Conservation (phyloP, 2,888 invertebrate genomes). For the Trichopria drosophilae region DNA sequence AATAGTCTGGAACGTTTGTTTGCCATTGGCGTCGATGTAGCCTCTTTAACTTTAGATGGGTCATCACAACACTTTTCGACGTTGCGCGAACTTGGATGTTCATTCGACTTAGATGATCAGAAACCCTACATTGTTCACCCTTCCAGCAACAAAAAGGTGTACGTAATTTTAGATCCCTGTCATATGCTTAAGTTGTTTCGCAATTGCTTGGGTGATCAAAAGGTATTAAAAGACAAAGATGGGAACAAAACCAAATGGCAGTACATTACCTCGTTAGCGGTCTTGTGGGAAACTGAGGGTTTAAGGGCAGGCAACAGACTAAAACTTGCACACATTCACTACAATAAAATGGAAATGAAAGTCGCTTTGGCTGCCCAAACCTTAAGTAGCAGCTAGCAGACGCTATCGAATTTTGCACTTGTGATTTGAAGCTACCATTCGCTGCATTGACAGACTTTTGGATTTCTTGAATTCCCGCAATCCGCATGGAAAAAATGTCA, state of each 20-base stretch:
- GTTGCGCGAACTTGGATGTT: conserved; percentile 24
- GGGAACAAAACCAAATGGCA: conserved; percentile 10
- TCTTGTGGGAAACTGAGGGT: conserved; percentile 15
- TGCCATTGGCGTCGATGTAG: conserved; percentile 27
- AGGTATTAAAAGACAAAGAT: not conserved
- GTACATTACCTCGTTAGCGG: not conserved
- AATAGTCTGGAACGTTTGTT: conserved; percentile 18
- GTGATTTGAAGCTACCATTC: conserved; percentile 19
- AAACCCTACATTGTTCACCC: no score
- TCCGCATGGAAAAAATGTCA: conserved; percentile 7
- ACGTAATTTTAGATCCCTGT: conserved; percentile 17
- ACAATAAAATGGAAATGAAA: conserved; percentile 35
- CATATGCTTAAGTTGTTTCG: conserved; percentile 19
- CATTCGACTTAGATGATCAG: no score
- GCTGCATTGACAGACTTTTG: conserved; percentile 15
- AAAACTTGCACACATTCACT: conserved; percentile 15
- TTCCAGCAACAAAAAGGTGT: conserved; percentile 2
- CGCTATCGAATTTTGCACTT: conserved; percentile 4
- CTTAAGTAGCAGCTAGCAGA: conserved; percentile 33
- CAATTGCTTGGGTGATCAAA: conserved; percentile 11
- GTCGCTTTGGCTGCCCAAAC: conserved; percentile 40
- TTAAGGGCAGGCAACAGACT: conserved; percentile 26
- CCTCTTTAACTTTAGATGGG: conserved; percentile 31
- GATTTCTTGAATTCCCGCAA: conserved; percentile 22
- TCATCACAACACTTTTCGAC: conserved; percentile 27